These are phyloP conservation scores for Chironex yamaguchii DNA, from an alignment of 30 jellyfish, hydroid and myxozoan genomes.

Conservation along the genomic window DNA sequence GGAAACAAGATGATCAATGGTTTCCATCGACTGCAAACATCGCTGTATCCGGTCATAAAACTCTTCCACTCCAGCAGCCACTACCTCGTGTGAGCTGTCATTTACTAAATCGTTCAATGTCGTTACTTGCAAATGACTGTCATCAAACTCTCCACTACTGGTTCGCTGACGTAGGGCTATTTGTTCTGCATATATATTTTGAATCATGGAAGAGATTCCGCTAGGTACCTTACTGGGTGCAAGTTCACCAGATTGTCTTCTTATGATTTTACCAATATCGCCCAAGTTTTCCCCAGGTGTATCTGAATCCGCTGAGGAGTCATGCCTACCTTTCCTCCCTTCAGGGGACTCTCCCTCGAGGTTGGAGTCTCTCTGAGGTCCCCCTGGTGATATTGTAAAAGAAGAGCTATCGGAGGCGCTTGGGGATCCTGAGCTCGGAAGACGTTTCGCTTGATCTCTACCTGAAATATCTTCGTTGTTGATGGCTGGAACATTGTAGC, in stretches of 20 bases:
- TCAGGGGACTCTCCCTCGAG: not conserved
- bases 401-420: too few species aligned
- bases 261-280: not conserved
- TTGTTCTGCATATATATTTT: constrained; percentile 35
- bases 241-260: not conserved
- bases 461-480: too few species aligned
- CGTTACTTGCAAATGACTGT: constrained; percentile 29
- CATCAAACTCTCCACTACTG: constrained; percentile 74
- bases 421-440: too few species aligned
- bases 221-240: not conserved
- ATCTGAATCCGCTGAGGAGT: not conserved
- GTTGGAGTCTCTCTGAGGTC: not conserved
- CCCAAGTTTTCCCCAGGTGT: not conserved
- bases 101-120: constrained; percentile 61
- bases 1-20: too few species aligned
- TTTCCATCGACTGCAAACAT: constrained; percentile 81
- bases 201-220: not conserved
- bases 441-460: too few species aligned
- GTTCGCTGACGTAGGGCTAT: constrained; percentile 71
- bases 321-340: not conserved
- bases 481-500: not conserved
- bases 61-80: constrained; percentile 86
- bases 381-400: too few species aligned
- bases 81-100: constrained; percentile 70
- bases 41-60: constrained; percentile 64